Conservation (phyloP, 2,113 vertebrate species). For the Hippocampus barbouri region DNA sequence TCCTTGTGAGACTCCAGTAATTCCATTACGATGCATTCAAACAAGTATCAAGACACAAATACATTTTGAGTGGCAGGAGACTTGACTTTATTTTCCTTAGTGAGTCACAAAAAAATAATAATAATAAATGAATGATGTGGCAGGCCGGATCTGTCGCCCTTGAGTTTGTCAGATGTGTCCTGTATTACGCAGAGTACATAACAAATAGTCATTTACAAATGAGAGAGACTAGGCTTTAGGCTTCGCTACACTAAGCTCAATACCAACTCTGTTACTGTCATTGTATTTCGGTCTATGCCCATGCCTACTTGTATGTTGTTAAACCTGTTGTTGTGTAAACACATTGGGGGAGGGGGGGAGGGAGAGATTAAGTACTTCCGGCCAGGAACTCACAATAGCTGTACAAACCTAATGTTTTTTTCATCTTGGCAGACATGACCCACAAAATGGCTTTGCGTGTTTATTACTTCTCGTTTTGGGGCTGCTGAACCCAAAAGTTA, state of each 20-base stretch:
- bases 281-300: background rate
- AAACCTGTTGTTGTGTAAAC: background rate
- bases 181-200: background rate
- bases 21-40: no score
- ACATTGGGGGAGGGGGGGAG: background rate
- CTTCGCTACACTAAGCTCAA: background rate
- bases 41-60: no score
- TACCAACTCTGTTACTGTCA: background rate
- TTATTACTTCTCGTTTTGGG: background rate
- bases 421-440: constrained; percentile 15
- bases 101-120: no score
- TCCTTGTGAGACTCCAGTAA: no score
- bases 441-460: background rate
- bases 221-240: background rate
- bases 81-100: no score
- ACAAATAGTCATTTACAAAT: background rate
- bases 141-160: no score
- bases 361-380: background rate
- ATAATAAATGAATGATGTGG: no score
- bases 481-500: background rate
- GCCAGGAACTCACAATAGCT: background rate
- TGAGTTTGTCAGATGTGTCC: no score
- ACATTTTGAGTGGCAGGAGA: no score
- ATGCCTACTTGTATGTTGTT: background rate
- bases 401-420: background rate